These are phyloP conservation scores for Tethya wilhelma DNA, from an alignment of 37 sponge, comb jelly and placozoan species.

Conservation along the genomic window DNA sequence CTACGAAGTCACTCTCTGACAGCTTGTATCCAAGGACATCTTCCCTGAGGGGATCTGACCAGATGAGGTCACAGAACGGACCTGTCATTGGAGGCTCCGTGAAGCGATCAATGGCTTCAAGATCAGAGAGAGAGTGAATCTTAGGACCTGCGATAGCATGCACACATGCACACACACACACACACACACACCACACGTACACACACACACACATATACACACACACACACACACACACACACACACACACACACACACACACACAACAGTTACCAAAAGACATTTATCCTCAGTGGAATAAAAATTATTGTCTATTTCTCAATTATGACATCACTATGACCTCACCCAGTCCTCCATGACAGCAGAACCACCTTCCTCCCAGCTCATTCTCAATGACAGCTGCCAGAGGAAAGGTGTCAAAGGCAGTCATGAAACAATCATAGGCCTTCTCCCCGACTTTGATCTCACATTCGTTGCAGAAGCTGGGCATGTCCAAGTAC, in stretches of 20 bases:
- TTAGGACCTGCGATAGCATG: conserved; percentile 64
- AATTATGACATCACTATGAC: too few species aligned
- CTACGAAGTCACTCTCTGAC: conserved; percentile 63
- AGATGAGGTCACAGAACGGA: conserved; percentile 65
- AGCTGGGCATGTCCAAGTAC: conserved; percentile 67
- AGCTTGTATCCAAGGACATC: conserved; percentile 60
- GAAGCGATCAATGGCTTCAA: conserved; percentile 37
- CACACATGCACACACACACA: too few species aligned
- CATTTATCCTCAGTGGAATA: too few species aligned
- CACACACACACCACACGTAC: too few species aligned
- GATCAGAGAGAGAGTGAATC: conserved; percentile 20
- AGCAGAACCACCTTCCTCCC: conserved; percentile 70
- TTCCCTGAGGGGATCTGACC: conserved; percentile 79
- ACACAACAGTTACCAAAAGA: too few species aligned
- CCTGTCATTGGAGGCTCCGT: conserved; percentile 69
- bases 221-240: too few species aligned
- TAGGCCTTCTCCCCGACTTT: conserved; percentile 50
- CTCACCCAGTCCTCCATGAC: conserved; percentile 72
- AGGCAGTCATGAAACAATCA: conserved; percentile 44
- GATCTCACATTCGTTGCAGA: conserved; percentile 46
- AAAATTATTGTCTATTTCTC: too few species aligned
- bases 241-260: too few species aligned
- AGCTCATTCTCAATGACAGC: conserved; percentile 29
- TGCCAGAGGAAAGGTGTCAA: conserved; percentile 60
- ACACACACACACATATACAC: too few species aligned